Base-by-base conservation (phyloP, 2,888 invertebrate genomes). In the Trissolcus brochymenae region DNA sequence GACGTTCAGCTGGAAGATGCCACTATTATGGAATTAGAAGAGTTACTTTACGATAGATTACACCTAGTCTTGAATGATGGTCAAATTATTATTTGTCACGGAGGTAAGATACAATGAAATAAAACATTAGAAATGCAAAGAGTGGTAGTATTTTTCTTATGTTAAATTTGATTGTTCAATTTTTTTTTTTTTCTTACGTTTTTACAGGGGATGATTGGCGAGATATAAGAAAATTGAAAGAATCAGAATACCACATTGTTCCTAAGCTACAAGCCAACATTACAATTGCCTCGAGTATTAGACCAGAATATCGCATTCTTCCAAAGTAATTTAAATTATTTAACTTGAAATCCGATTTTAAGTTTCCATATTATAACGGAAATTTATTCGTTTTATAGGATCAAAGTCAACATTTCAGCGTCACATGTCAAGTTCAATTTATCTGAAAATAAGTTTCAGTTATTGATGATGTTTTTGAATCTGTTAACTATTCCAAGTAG, bases 11-110 rank as follows among this genome's bases (percentile, higher is more conserved):
- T 94, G 0, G 95, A 95, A 86, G 94, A 94, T 83, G 93, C 94
- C 0, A 95, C 95, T 0, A 93, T 94, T 83, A 95, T 95, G 92
- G 95, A 96, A 89, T 87, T 95, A 65, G 95, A 96, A 83, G 95
- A 95, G 85, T 91, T 94, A 56, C 90, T 95, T 7, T 96, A 95
- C 83, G 95, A 95, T 79, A 91, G 95, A 80, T 91, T 95, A 59
- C 93, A 94, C 77, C 91, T 95, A 1, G 93, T 93, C 77, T 92
- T 94, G 80, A 92, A 92, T 13, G 93, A 93, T 66, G 90, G 92
- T 51, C 95, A 96, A 91, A 91, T 94, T 35, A 85, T 92, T 7
- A 89, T 92, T 78, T 92, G 92, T 76, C 92, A 92, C 82, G 91
- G 92, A 74, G 92, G 92, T 91, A 82, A 71, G n/a, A 21, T 25